Evolutionary conservation across 2,113 vertebrate species (phyloP).

Genomic region (Vireo altiloquus): DNA sequence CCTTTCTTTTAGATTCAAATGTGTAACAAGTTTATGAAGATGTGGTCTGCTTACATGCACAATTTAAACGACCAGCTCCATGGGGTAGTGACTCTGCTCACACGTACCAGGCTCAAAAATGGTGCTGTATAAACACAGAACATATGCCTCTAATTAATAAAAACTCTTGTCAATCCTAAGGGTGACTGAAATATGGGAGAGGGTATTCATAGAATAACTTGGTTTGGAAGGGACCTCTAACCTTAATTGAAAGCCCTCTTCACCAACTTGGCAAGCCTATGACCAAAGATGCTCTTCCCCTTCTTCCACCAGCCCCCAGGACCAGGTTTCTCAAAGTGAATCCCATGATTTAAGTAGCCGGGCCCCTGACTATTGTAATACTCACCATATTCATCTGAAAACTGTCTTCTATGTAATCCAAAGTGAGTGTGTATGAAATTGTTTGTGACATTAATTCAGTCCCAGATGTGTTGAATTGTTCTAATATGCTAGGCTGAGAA

Average conservation of each 20-base stretch:
- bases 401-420: neutral
- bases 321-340: neutral
- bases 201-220: neutral
- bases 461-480: constrained; percentile 33
- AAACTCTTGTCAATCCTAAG: neutral
- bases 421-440: neutral
- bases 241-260: neutral
- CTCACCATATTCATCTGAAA: neutral
- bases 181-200: neutral
- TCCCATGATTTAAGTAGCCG: neutral
- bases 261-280: neutral
- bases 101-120: neutral
- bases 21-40: neutral
- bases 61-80: neutral
- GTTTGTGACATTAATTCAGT: constrained; percentile 34
- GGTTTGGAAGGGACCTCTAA: neutral
- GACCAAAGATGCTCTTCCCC: neutral
- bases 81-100: neutral
- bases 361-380: neutral
- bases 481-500: neutral
- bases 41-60: neutral
- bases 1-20: neutral
- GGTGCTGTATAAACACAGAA: neutral
- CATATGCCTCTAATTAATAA: neutral
- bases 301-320: neutral